phyloP scores from a whole-genome alignment of 2,113 vertebrate genomes.

The Equus quagga region DNA sequence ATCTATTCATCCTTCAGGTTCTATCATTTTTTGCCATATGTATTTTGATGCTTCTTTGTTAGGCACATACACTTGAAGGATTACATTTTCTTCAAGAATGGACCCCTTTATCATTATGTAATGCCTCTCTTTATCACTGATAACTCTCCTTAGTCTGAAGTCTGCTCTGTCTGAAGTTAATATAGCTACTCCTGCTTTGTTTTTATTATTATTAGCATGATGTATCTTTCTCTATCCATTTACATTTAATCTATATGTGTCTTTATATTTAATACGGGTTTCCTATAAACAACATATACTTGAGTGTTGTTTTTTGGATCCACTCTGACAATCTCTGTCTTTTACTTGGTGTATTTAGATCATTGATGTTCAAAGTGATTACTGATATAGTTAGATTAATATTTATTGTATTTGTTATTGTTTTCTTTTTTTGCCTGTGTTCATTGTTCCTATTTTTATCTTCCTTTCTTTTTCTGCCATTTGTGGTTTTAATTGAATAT shows the following conservation, averaged over 20 bases:
- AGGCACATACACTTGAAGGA: background rate
- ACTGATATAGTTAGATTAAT: background rate
- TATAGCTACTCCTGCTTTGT: background rate
- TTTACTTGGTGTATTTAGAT: background rate
- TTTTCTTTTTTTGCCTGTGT: background rate
- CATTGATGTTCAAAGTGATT: background rate
- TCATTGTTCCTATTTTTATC: background rate
- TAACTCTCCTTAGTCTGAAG: background rate
- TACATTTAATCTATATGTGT: background rate
- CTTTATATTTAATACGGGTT: background rate
- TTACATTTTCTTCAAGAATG: background rate
- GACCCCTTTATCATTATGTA: background rate
- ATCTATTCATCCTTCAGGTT: background rate
- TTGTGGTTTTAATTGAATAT: background rate
- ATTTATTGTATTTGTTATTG: background rate
- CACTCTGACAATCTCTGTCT: background rate
- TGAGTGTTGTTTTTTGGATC: background rate
- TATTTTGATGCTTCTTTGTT: background rate
- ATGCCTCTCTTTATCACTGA: background rate
- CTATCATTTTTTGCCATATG: background rate
- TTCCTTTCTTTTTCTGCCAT: background rate
- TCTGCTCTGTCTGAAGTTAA: background rate
- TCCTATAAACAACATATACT: background rate
- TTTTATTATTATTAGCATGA: background rate
- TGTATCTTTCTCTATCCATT: background rate